Base-by-base conservation (phyloP, 2,888 invertebrate genomes). In the Lasioglossum pauxillum region DNA sequence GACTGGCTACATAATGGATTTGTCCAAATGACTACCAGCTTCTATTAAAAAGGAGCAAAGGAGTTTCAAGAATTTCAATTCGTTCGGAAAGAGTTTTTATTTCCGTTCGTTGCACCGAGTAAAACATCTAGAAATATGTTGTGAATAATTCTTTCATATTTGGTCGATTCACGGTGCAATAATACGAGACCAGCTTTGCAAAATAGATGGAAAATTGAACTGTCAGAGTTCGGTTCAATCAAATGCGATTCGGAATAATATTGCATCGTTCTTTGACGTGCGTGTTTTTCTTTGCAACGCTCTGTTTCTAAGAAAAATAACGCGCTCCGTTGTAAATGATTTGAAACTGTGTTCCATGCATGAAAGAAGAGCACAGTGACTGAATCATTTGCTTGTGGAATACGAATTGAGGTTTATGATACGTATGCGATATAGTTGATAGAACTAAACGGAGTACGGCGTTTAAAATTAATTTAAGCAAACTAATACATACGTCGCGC, bases 121-220 rank as follows among this genome's bases (percentile, higher is more conserved):
- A 4, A 64, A 64, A 19, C 64, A 8, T 19, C 19, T 7, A 2
- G 19, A 31, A 64, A 31, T 7, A 31, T 31, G 19, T 64, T 31
- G 64, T 19, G 12, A 19, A 31, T 35, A 64, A 35, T 31, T 64
- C 7, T 16, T 19, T 64, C 8, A 8, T 7, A 16, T 60, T 27
- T 60, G 27, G 8, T 64, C 31, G 31, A 7, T 35, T 31, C 64
- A 3, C 31, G 5, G 7, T 27, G 60, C 4, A 31, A 31, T 64
- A 64, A 64, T 31, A 16, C 14, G 27, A 14, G 14, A 27, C 31
- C 16, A 64, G 31, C 16, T 64, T 64, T 7, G 64, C 31, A 19
- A 64, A 64, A 64, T 64, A 60, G 64, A 4, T 53, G 31, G 64
- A 64, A 64, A 19, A 64, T 64, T 64, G 64, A 64, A 64, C 64